These are phyloP conservation scores for Arrhopalites spinosus DNA, from an alignment of 2,888 invertebrate species.

Conservation along the genomic window DNA sequence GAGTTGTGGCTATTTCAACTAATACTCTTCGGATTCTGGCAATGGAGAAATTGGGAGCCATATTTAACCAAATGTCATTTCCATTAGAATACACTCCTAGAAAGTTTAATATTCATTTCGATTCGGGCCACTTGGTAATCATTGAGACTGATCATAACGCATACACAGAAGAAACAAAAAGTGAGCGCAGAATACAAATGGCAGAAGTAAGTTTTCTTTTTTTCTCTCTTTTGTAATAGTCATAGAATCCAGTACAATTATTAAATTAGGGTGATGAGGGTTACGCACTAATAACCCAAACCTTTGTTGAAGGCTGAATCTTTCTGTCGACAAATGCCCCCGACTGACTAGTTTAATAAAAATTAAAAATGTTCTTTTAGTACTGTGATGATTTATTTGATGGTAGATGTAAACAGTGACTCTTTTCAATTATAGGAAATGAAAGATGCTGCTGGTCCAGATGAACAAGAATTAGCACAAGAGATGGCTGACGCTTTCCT, in stretches of 20 bases:
- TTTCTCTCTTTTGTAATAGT: background rate
- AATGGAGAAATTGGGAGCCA: slow-evolving; percentile 95
- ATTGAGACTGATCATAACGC: slow-evolving; percentile 98
- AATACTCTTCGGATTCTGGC: slow-evolving; percentile 97
- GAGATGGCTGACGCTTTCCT: slow-evolving; percentile 98
- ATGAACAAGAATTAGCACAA: slow-evolving; percentile 91
- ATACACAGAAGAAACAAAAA: slow-evolving; percentile 95
- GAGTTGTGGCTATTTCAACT: slow-evolving; percentile 97
- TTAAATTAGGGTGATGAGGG: slow-evolving; percentile 38
- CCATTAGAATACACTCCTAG: slow-evolving; percentile 95
- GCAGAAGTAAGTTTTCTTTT: slow-evolving; percentile 67
- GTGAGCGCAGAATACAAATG: slow-evolving; percentile 90
- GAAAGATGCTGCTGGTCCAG: slow-evolving; percentile 94
- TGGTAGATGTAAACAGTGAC: background rate
- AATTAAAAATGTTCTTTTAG: background rate
- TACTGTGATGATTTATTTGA: background rate
- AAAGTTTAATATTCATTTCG: slow-evolving; percentile 89
- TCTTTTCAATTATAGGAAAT: slow-evolving; percentile 76
- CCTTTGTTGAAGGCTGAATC: slow-evolving; percentile 22
- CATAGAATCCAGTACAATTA: background rate
- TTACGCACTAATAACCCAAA: slow-evolving; percentile 32
- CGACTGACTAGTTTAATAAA: slow-evolving; percentile 34
- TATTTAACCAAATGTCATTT: slow-evolving; percentile 94
- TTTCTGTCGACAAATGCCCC: slow-evolving; percentile 43
- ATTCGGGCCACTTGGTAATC: slow-evolving; percentile 85